Base-by-base conservation (phyloP, 2,888 invertebrate genomes). In the Cephus sareptanus region DNA sequence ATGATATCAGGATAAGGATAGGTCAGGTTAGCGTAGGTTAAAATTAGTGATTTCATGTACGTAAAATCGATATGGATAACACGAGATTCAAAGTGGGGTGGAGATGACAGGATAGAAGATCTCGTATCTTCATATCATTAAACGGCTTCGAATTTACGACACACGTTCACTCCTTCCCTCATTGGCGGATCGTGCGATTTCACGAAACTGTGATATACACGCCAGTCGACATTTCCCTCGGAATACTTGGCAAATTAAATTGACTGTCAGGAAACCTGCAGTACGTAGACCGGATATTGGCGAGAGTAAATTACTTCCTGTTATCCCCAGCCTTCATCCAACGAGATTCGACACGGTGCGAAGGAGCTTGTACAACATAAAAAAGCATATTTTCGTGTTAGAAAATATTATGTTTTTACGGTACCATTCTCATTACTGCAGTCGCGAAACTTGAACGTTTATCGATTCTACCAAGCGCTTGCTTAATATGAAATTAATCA, bases 301-400 rank as follows among this genome's bases (percentile, higher is more conserved):
- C 81, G 75, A 71, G 76, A 77, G 78, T 79, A 80, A 85, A 85
- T 85, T 83, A 84, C 83, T 83, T 82, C 75, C 82, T 77, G 77
- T 78, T 79, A 73, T 77, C 71, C 56, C 13, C 56, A 56, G 56
- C 0, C 23, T 56, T 23, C 23, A 56, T 56, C 56, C 56, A 56
- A 56, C 56, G 23, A 56, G 23, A 56, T 56, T 56, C 9, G 56
- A 9, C 15, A 2, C 56, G 23, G 23, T 1, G 9, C 56, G 23
- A 56, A 2, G 9, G 56, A 56, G 6, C 9, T 56, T 15, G 23
- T 6, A 23, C 23, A 23, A 56, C 23, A 56, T 9, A 23, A 56
- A 56, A 56, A 9, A 9, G 56, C 56, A 56, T 56, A 23, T 56
- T 56, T 40, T 15, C 40, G 15, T 15, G 6, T 40, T 56, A 56